These are phyloP conservation scores for Heliconius hortense DNA, from an alignment of 2,888 invertebrate species.

Conservation along the genomic window DNA sequence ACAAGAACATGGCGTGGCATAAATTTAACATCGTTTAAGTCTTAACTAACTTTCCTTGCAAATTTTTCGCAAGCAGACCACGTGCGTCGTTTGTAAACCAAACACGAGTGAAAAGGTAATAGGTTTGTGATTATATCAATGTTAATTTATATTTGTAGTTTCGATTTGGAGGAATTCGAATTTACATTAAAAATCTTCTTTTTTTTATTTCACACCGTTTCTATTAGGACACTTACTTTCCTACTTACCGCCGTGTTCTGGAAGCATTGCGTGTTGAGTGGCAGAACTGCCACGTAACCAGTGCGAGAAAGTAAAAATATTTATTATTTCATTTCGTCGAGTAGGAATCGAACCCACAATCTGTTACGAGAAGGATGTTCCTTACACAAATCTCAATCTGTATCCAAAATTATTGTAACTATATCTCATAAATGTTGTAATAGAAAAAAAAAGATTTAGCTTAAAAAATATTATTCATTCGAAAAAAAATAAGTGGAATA, in stretches of 20 bases:
- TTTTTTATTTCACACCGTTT: background rate
- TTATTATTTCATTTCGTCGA: no score
- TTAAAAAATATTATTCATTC: no score
- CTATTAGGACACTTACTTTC: background rate
- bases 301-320: no score
- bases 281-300: no score
- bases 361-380: no score
- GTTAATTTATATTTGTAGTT: background rate
- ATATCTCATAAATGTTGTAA: no score
- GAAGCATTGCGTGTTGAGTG: no score
- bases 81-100: constrained; percentile 25
- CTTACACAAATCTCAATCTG: no score
- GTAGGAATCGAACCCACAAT: no score
- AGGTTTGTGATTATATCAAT: background rate
- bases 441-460: no score
- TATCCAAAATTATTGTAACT: no score
- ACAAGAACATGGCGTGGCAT: constrained; percentile 4
- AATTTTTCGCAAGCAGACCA: constrained; percentile 20
- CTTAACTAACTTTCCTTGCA: constrained; percentile 30
- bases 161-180: background rate
- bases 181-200: background rate
- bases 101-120: background rate
- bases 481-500: no score
- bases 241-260: background rate
- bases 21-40: background rate